These are phyloP conservation scores for Sardinella longiceps DNA, from an alignment of 2,797 vertebrate species.

Conservation along the genomic window DNA sequence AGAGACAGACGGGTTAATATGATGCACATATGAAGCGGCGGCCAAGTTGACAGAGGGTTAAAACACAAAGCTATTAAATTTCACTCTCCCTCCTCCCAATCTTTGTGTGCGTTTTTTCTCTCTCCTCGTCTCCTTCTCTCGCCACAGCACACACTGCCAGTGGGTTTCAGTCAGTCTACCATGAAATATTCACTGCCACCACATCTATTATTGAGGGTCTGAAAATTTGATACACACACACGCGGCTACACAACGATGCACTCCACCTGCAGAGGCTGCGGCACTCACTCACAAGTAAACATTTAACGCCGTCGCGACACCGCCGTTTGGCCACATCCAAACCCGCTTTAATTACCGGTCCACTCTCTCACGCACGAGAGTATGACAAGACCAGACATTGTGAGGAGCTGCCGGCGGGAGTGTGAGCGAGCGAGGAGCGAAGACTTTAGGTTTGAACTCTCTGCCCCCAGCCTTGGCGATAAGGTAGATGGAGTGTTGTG, in stretches of 20 bases:
- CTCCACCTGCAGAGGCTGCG: background rate
- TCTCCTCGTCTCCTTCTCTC: background rate
- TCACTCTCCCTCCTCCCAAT: conserved; percentile 56
- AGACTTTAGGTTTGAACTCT: background rate
- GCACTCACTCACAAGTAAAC: background rate
- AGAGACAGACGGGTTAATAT: conserved; percentile 48
- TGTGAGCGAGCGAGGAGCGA: background rate
- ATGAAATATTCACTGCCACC: conserved; percentile 77
- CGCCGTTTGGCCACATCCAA: background rate
- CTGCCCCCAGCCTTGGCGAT: background rate
- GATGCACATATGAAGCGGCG: background rate
- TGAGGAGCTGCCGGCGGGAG: background rate
- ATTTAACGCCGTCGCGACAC: background rate
- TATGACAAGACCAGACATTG: background rate
- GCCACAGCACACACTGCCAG: conserved; percentile 56
- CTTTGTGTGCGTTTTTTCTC: conserved; percentile 32
- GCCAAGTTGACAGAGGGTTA: conserved; percentile 3
- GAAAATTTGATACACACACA: conserved; percentile 66
- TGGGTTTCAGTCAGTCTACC: conserved; percentile 66
- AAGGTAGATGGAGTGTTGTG: background rate
- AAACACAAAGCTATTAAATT: conserved; percentile 57
- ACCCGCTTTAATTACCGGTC: background rate
- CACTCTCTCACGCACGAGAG: background rate
- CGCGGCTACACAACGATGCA: background rate
- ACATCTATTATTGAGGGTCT: conserved; percentile 73